These are phyloP conservation scores for Cromileptes altivelis DNA, from an alignment of 2,113 vertebrate species.

Conservation along the genomic window DNA sequence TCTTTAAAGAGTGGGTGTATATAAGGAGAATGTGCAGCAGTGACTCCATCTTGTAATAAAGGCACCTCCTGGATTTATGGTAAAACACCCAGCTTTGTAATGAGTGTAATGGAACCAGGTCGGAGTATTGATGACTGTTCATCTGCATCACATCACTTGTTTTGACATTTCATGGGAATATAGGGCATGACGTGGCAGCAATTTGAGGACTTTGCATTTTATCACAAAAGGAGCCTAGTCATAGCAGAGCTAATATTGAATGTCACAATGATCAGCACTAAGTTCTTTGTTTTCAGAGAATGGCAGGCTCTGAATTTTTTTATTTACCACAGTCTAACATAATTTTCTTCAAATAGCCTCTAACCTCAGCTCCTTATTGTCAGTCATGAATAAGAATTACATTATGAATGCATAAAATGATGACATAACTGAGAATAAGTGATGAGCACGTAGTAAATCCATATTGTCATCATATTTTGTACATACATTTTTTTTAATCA, in stretches of 20 bases:
- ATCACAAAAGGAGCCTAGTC: neutral
- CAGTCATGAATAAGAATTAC: neutral
- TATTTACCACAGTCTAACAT: neutral
- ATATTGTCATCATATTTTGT: neutral
- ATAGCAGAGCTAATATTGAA: neutral
- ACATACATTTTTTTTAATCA: no score
- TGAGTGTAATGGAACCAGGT: slow-evolving; percentile 47
- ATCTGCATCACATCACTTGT: slow-evolving; percentile 3
- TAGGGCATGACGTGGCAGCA: neutral
- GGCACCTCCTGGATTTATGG: neutral
- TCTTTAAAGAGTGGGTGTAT: slow-evolving; percentile 5
- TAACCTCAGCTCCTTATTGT: neutral
- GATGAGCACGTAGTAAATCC: neutral
- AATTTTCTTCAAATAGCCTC: neutral
- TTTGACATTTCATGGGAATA: slow-evolving; percentile 9
- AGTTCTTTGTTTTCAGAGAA: neutral
- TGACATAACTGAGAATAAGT: neutral
- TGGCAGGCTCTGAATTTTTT: neutral
- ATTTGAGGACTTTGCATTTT: neutral
- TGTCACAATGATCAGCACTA: neutral
- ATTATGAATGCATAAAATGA: neutral
- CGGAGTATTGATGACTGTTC: slow-evolving; percentile 10
- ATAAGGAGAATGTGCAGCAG: neutral
- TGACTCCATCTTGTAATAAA: slow-evolving; percentile 4
- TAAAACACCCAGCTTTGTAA: slow-evolving; percentile 14